These are phyloP conservation scores for Geothlypis trichas DNA, from an alignment of 2,113 vertebrate species.

Conservation along the genomic window DNA sequence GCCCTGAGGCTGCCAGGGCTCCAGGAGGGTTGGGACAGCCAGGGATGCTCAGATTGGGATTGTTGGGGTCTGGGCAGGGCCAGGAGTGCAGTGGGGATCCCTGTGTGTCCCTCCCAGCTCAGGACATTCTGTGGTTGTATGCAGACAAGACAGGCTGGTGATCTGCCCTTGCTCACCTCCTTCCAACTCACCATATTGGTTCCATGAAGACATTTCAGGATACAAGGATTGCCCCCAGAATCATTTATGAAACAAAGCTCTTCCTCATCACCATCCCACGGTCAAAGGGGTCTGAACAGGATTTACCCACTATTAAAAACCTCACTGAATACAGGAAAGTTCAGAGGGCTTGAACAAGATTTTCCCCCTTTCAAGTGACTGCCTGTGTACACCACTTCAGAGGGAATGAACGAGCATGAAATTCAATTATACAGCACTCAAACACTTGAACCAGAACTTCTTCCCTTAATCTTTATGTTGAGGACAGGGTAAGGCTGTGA, in stretches of 20 bases:
- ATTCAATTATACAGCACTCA: constrained; percentile 88
- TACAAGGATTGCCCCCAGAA: background rate
- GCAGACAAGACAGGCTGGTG: background rate
- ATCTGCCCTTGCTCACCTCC: background rate
- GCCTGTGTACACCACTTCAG: constrained; percentile 95
- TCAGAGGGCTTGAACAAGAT: constrained; percentile 77
- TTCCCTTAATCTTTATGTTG: constrained; percentile 84
- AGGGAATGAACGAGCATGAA: constrained; percentile 89
- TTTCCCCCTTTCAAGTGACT: constrained; percentile 86
- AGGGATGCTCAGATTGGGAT: background rate
- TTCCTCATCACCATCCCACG: background rate
- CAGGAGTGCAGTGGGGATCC: background rate
- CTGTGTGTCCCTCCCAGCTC: background rate
- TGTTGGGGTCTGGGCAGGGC: background rate
- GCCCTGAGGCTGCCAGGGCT: background rate
- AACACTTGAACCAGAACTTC: constrained; percentile 81
- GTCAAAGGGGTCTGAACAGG: background rate
- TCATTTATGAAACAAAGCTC: background rate
- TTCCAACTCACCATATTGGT: accelerated
- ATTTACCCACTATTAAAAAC: background rate
- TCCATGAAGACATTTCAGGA: background rate
- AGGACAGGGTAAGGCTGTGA: constrained; percentile 62
- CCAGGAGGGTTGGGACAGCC: accelerated
- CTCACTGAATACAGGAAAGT: constrained; percentile 53
- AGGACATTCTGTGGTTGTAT: background rate